These are phyloP conservation scores for Arremon brunneinucha DNA, from an alignment of 2,797 vertebrate species.

Conservation along the genomic window DNA sequence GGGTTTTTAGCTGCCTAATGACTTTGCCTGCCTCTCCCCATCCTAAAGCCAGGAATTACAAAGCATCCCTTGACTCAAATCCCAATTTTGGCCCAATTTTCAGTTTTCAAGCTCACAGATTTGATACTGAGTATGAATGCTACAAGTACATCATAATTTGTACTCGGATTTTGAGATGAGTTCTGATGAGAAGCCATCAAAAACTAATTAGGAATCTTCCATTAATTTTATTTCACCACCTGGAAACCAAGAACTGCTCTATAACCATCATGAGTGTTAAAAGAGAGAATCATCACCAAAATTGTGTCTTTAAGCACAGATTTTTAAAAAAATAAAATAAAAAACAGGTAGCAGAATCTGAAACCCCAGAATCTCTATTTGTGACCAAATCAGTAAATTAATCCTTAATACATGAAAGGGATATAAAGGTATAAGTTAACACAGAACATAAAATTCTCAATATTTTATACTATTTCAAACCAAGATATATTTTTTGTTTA, in stretches of 20 bases:
- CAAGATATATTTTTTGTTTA: background rate
- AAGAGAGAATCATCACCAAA: background rate
- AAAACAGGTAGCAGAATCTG: background rate
- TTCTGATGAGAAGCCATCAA: background rate
- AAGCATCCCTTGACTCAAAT: background rate
- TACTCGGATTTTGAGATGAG: background rate
- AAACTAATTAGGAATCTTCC: background rate
- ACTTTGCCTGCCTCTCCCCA: background rate
- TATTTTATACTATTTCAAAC: background rate
- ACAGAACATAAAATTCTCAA: background rate
- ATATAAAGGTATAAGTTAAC: background rate
- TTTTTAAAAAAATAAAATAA: background rate
- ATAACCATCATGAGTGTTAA: background rate
- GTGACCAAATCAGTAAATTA: background rate
- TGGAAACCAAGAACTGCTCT: background rate
- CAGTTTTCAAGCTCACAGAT: background rate
- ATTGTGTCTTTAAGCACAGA: background rate
- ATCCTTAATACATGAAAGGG: background rate
- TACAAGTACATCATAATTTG: background rate
- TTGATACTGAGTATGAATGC: background rate
- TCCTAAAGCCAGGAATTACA: background rate
- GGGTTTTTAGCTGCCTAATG: background rate
- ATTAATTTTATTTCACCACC: background rate
- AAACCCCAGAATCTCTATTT: background rate
- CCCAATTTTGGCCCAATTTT: background rate